Base-by-base conservation (phyloP, 2,888 invertebrate genomes). In the Caenorhabditis panamensis region DNA sequence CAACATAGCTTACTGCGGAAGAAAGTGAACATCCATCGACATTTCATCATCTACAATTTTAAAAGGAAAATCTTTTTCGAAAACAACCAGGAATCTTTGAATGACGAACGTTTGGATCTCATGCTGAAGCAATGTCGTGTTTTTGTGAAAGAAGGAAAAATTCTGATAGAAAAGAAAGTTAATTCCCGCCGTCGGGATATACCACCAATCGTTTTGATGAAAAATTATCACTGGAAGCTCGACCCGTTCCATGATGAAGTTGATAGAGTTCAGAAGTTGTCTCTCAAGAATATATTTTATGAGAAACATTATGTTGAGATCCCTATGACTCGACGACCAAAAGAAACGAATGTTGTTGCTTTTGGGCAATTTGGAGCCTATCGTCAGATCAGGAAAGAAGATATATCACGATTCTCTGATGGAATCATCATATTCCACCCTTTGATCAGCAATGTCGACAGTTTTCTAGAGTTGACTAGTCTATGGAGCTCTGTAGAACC, bases 1-100 rank as follows among this genome's bases (percentile, higher is more conserved):
- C 64, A 61, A 37, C 28, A 56, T 1, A 61, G 66, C 28, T 58
- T 78, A n/a, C 22, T 64, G 11, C 49, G 71, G 18, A 64, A 78
- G 36, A 76, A 63, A 18, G 62, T 83, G 0, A 76, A 83, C 36
- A 28, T 62, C 8, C 77, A 82, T n/a, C 63, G 85, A 18, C n/a
- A 37, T 6, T 66, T 67, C 9, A 5, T 79, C 16, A 64, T 86
- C 8, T 75, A 66, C 44, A 69, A 81, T 56, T 41, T 11, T 13
- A 41, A 41, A 41, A 41, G 41, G 13, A 41, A 41, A 13, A 6
- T 41, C 13, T 6, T 41, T 2, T 2, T 41, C 11, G 41, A 41
- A 6, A 13, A 13, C 6, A 41, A 56, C 16, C 20, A 31, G 1
- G 16, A 13, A 1, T 16, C 28, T n/a, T 6, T 16, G 58, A 9